phyloP scores from a whole-genome alignment of 2,113 vertebrate species.

The Pionites leucogaster region DNA sequence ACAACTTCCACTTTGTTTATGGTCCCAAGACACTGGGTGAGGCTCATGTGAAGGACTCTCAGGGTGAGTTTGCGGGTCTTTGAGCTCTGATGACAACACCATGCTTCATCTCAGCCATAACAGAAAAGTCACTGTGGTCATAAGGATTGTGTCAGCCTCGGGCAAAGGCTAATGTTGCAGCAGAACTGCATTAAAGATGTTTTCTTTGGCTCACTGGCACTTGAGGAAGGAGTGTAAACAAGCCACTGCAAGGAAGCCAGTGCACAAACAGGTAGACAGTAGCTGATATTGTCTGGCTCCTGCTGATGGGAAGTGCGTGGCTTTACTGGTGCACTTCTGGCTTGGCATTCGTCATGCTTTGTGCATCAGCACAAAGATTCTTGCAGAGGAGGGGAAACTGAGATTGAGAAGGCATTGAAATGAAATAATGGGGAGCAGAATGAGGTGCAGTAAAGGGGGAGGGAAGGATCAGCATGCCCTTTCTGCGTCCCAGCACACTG shows the following conservation, averaged over 20 bases:
- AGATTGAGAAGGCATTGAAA: background rate
- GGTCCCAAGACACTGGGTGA: conserved; percentile 2
- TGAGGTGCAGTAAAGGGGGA: background rate
- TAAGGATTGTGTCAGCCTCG: conserved; percentile 17
- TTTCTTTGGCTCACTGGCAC: conserved; percentile 26
- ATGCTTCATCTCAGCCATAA: background rate
- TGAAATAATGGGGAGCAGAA: background rate
- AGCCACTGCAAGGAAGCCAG: background rate
- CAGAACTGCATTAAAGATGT: background rate
- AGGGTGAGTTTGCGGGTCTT: background rate
- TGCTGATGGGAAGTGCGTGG: background rate
- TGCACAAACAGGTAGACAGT: conserved; percentile 29
- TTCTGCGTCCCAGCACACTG: background rate
- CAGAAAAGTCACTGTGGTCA: conserved; percentile 13
- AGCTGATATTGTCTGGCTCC: background rate
- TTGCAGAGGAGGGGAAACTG: background rate
- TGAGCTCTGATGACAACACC: background rate
- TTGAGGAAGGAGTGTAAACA: conserved; percentile 13
- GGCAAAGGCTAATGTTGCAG: background rate
- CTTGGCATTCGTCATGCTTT: background rate
- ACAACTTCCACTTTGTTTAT: background rate
- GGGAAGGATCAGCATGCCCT: background rate
- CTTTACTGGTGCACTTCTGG: background rate
- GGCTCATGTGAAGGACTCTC: background rate
- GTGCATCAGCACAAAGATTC: background rate